These are phyloP conservation scores for Ophonus ardosiacus DNA, from an alignment of 2,888 invertebrate species.

Conservation along the genomic window DNA sequence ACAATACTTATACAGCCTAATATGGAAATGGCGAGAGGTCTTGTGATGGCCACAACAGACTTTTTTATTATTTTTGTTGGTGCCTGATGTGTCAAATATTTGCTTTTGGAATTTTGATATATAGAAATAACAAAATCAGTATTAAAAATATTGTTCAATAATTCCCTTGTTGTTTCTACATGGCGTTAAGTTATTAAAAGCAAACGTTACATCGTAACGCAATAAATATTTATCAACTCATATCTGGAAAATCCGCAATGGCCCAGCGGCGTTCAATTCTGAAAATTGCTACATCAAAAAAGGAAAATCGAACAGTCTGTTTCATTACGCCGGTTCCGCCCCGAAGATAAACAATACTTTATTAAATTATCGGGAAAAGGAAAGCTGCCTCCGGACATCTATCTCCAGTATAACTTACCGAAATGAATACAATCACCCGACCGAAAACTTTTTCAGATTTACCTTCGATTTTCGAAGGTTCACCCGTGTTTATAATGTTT, in stretches of 20 bases:
- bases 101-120: not conserved
- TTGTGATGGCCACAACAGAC: no score
- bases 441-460: slow-evolving; percentile 35
- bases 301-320: slow-evolving; percentile 56
- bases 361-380: slow-evolving; percentile 55
- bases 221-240: slow-evolving; percentile 34
- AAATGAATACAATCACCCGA: slow-evolving; percentile 54
- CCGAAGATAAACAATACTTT: slow-evolving; percentile 61
- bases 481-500: not conserved
- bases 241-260: slow-evolving; percentile 34
- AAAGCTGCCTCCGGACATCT: slow-evolving; percentile 16
- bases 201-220: slow-evolving; percentile 12
- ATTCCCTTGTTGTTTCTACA: not conserved
- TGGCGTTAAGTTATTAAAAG: slow-evolving; percentile 32
- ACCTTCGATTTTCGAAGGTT: not conserved
- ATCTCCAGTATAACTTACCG: slow-evolving; percentile 42
- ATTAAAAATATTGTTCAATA: not conserved
- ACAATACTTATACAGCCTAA: no score
- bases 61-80: not conserved
- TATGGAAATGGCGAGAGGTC: no score
- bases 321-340: slow-evolving; percentile 57
- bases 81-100: not conserved
- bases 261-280: slow-evolving; percentile 48
- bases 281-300: slow-evolving; percentile 54
- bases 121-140: not conserved